phyloP scores from a whole-genome alignment of 2,797 vertebrate genomes.

The Myotis vivesi region DNA sequence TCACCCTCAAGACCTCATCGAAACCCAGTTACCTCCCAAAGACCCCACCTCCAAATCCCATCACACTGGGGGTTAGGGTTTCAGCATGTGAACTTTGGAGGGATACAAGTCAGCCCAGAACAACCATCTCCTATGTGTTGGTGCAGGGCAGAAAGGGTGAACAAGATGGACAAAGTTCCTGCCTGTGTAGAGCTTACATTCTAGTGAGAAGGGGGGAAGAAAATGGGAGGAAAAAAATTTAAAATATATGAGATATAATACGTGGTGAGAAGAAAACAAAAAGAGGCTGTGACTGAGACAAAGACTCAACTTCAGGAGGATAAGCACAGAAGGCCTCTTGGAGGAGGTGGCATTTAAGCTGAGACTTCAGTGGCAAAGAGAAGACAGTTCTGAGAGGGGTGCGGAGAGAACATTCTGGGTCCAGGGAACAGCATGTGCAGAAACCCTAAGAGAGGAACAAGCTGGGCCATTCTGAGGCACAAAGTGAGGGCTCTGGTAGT shows the following conservation, averaged over 20 bases:
- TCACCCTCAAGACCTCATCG: not conserved
- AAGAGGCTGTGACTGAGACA: not conserved
- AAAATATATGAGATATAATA: not conserved
- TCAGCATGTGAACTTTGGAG: not conserved
- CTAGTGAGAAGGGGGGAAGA: not conserved
- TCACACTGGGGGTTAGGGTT: not conserved
- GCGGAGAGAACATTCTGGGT: not conserved
- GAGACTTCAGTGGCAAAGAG: not conserved
- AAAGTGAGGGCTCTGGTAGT: not conserved
- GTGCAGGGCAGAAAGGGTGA: not conserved
- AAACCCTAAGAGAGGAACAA: not conserved
- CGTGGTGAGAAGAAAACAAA: not conserved
- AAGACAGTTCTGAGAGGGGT: not conserved
- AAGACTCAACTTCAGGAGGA: not conserved
- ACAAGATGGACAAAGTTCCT: not conserved
- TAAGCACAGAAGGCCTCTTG: not conserved
- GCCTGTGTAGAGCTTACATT: not conserved
- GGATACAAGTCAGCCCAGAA: not conserved
- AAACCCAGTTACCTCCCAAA: not conserved
- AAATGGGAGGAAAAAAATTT: not conserved
- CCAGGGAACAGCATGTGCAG: not conserved
- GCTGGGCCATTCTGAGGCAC: rapidly evolving
- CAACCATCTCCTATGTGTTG: not conserved
- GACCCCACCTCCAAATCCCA: not conserved
- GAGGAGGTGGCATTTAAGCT: not conserved